Conservation (phyloP, 2,888 invertebrate species). For the Mythimna loreyi region DNA sequence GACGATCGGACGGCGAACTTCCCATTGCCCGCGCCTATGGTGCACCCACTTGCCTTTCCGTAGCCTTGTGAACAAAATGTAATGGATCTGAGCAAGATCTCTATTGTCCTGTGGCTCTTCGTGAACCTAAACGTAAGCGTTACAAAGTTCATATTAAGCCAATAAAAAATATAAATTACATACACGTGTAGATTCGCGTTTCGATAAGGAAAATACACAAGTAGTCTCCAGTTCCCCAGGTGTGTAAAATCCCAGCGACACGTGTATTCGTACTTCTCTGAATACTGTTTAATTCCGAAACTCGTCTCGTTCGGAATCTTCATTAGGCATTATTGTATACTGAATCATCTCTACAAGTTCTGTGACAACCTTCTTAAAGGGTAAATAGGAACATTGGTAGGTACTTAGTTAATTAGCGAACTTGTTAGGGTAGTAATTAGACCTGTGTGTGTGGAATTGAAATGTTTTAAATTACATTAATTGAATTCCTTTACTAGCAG, state of each 20-base stretch:
- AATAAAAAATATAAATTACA: slow-evolving; percentile 3
- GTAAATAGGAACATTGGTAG: slow-evolving; percentile 25
- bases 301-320: slow-evolving; percentile 43
- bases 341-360: slow-evolving; percentile 38
- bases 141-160: slow-evolving; percentile 2
- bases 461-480: slow-evolving; percentile 39
- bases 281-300: slow-evolving; percentile 69
- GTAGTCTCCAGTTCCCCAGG: slow-evolving; percentile 8
- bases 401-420: slow-evolving; percentile 11
- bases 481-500: slow-evolving; percentile 25
- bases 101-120: not conserved
- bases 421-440: slow-evolving; percentile 39
- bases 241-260: not conserved
- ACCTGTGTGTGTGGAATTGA: slow-evolving; percentile 25
- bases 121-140: not conserved
- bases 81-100: too few species aligned
- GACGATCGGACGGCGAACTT: too few species aligned
- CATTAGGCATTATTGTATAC: slow-evolving; percentile 54
- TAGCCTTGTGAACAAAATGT: not conserved
- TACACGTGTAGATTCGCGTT: slow-evolving; percentile 4
- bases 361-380: slow-evolving; percentile 38
- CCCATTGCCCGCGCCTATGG: too few species aligned
- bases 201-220: not conserved
- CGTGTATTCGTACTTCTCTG: slow-evolving; percentile 55
- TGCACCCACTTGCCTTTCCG: not conserved